Percentiles rank a stretch among this genome's conserved stretches.
These are phyloP conservation scores for Anorthoa munda DNA, from an alignment of 2,888 invertebrate genomes.

Conservation along the genomic window DNA sequence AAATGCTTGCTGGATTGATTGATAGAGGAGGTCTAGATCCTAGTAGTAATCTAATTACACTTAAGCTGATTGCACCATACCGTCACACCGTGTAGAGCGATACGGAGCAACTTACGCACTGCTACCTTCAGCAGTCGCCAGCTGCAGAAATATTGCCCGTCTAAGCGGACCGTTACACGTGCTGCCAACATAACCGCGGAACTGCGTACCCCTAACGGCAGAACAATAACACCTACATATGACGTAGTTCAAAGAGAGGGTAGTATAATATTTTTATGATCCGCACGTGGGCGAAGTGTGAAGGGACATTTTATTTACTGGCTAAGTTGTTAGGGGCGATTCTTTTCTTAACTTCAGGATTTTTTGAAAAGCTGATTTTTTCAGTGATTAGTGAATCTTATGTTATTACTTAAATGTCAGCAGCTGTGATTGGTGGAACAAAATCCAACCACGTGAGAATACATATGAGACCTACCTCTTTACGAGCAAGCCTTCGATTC, in stretches of 20 bases:
- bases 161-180: background rate
- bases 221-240: constrained; percentile 43
- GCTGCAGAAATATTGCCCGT: constrained; percentile 20
- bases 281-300: constrained; percentile 49
- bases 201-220: constrained; percentile 37
- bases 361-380: background rate
- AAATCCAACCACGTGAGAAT: too few species aligned
- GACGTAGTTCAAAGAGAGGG: constrained; percentile 39
- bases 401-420: too few species aligned
- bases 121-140: background rate
- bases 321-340: constrained; percentile 10
- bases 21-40: too few species aligned
- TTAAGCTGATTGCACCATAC: background rate
- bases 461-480: too few species aligned
- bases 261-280: constrained; percentile 60
- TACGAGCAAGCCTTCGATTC: too few species aligned
- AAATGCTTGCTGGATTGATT: too few species aligned
- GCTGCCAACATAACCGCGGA: constrained; percentile 16
- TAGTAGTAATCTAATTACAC: background rate
- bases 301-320: constrained; percentile 39
- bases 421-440: too few species aligned
- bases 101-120: background rate
- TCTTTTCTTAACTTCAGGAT: background rate
- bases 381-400: background rate
- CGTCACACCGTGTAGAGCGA: background rate